These are phyloP conservation scores for Anguilla japonica DNA, from an alignment of 2,113 vertebrate genomes.

Conservation along the genomic window DNA sequence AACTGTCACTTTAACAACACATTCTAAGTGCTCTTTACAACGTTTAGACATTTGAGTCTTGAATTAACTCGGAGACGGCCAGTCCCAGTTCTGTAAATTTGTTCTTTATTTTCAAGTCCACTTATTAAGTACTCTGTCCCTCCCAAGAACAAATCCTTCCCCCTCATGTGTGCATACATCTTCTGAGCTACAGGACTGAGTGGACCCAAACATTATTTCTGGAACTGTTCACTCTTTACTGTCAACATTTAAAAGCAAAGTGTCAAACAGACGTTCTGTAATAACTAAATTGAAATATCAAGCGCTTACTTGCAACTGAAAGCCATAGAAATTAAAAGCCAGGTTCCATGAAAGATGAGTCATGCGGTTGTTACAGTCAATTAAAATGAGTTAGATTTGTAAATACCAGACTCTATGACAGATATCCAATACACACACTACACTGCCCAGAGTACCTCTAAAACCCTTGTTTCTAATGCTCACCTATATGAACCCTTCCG, in stretches of 20 bases:
- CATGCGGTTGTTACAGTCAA: neutral
- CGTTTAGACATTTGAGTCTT: too few species aligned
- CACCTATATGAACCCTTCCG: neutral
- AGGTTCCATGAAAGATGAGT: neutral
- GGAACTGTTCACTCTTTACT: neutral
- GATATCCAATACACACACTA: neutral
- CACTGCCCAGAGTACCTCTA: neutral
- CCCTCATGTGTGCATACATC: too few species aligned
- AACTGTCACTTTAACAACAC: neutral
- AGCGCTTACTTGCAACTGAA: neutral
- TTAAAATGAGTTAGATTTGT: neutral
- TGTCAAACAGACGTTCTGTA: neutral
- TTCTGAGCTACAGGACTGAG: neutral
- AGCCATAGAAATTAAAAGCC: neutral
- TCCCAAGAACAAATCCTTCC: too few species aligned
- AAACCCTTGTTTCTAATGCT: neutral
- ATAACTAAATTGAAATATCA: neutral
- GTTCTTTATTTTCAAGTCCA: too few species aligned
- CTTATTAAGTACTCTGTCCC: too few species aligned
- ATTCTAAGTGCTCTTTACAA: too few species aligned
- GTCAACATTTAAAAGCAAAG: neutral
- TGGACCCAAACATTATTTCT: neutral
- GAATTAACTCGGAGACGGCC: too few species aligned
- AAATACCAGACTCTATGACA: neutral
- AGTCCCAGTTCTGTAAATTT: too few species aligned